A percentile compares a stretch with the other conserved stretches of the same genome.
phyloP scores from a whole-genome alignment of 2,888 invertebrate genomes.

The Esperia sulphurella region DNA sequence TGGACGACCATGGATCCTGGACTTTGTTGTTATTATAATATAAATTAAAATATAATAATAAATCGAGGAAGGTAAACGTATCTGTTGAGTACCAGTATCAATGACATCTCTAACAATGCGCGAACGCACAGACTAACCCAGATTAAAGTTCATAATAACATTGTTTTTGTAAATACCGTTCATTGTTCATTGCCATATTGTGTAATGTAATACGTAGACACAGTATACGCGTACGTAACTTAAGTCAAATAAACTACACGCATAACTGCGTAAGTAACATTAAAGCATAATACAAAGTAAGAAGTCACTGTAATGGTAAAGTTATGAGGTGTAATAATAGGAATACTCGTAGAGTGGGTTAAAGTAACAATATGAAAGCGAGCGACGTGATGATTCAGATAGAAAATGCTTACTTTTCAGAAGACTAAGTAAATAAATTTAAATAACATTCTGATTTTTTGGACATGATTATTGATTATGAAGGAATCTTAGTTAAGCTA shows the following conservation, averaged over 20 bases:
- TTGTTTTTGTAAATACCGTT: conserved; percentile 1
- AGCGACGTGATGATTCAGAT: too few relatives aligned
- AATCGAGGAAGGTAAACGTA: too few relatives aligned
- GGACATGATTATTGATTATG: too few relatives aligned
- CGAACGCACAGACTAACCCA: not conserved
- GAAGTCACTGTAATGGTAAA: not conserved
- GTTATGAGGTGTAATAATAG: not conserved
- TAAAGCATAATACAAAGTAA: not conserved
- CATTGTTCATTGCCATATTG: conserved; percentile 1
- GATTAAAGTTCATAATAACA: not conserved
- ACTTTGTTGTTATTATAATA: too few relatives aligned
- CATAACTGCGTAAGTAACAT: not conserved
- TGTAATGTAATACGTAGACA: not conserved
- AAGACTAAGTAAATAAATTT: too few relatives aligned
- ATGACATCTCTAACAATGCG: not conserved
- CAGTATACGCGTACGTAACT: not conserved
- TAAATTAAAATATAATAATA: too few relatives aligned
- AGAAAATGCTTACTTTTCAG: too few relatives aligned
- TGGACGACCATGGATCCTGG: too few relatives aligned
- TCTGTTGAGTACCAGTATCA: too few relatives aligned
- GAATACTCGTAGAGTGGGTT: not conserved
- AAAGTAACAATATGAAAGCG: too few relatives aligned
- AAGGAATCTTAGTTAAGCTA: too few relatives aligned
- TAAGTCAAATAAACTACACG: not conserved
- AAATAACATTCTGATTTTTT: too few relatives aligned